Conservation (phyloP, 1,140 invertebrate species). For the Euwallacea fornicatus region DNA sequence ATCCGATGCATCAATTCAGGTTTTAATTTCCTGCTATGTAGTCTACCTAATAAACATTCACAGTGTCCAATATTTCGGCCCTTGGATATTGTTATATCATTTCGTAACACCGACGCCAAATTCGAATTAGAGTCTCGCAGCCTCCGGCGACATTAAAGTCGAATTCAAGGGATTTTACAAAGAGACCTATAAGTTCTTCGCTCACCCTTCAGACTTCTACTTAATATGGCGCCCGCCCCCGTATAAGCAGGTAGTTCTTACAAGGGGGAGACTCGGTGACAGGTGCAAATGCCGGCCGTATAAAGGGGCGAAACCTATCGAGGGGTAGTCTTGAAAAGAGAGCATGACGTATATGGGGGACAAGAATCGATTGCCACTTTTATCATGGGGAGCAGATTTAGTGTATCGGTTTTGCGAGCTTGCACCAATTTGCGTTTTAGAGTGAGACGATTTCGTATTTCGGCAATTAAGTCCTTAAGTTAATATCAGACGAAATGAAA, state of each 20-base stretch:
- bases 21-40: no score
- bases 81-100: no score
- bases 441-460: not conserved
- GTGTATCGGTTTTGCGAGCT: no score
- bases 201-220: conserved; percentile 20
- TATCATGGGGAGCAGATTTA: not conserved
- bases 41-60: no score
- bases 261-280: conserved; percentile 30
- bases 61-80: no score
- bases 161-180: conserved; percentile 19
- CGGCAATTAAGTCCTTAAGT: conserved; percentile 1
- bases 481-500: conserved; percentile 16
- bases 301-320: conserved; percentile 25
- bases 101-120: no score
- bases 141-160: conserved; percentile 15
- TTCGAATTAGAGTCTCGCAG: not conserved
- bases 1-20: no score
- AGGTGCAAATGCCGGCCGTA: conserved; percentile 27
- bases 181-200: conserved; percentile 14
- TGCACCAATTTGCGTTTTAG: not conserved
- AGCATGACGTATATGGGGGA: conserved; percentile 24
- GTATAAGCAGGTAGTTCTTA: conserved; percentile 30
- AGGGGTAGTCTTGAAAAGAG: conserved; percentile 24
- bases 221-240: conserved; percentile 33
- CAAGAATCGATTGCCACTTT: conserved; percentile 18